These are phyloP conservation scores for Nephrocerus scutellatus DNA, from an alignment of 2,888 invertebrate genomes.

Conservation along the genomic window DNA sequence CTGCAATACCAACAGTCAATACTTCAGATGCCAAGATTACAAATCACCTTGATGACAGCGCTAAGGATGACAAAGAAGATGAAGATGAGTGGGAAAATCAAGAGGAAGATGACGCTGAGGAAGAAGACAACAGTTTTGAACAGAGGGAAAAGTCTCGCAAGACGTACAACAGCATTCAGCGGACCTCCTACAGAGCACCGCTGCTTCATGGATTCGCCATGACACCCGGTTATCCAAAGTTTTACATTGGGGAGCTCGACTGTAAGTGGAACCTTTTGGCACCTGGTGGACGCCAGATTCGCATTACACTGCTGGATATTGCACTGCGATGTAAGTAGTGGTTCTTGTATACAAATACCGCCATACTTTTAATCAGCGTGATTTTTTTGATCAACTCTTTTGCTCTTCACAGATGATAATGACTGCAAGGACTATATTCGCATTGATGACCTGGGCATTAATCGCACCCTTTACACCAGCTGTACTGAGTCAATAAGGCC, in stretches of 20 bases:
- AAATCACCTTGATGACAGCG: constrained; percentile 6
- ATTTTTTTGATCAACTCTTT: neutral
- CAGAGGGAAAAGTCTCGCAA: constrained; percentile 6
- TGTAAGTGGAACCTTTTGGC: constrained; percentile 64
- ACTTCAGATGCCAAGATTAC: constrained; percentile 11
- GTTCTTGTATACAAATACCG: too few species aligned
- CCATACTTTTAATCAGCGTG: too few species aligned
- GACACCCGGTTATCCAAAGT: constrained; percentile 69
- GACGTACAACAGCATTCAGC: constrained; percentile 24
- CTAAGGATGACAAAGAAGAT: constrained; percentile 4
- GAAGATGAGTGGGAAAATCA: constrained; percentile 1
- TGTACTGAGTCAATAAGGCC: constrained; percentile 25
- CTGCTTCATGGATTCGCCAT: constrained; percentile 55
- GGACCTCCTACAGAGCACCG: constrained; percentile 24
- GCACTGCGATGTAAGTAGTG: constrained; percentile 59
- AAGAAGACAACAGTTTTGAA: too few species aligned
- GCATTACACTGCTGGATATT: constrained; percentile 62
- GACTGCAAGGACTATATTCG: constrained; percentile 26
- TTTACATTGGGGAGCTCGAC: constrained; percentile 59
- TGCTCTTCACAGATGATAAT: constrained; percentile 23
- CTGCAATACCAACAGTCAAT: too few species aligned
- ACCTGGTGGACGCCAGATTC: constrained; percentile 57
- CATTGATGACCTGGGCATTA: constrained; percentile 23
- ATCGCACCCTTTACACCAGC: constrained; percentile 24
- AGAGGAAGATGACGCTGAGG: too few species aligned